Base-by-base conservation (phyloP, 2,797 vertebrate species). In the Anniella stebbinsi region DNA sequence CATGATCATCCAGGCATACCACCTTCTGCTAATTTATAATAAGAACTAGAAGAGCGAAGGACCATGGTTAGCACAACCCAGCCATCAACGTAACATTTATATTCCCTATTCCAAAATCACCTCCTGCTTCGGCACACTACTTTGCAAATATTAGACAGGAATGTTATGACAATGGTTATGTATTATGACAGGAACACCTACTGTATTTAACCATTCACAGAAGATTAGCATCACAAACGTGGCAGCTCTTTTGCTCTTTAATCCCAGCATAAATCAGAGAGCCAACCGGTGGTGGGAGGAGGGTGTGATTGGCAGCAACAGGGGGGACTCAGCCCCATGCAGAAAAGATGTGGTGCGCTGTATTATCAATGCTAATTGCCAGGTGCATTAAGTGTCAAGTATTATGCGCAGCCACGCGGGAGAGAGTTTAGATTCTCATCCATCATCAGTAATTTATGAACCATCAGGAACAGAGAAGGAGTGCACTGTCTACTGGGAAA, bases 291-390 rank as follows among this genome's bases (percentile, higher is more conserved):
- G 41, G 69, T 18, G 4, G 63, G 30, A 66, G 30, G 38, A 23
- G 30, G 80, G 21, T 15, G 1, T 23, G 25, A 10, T 28, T 66
- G 28, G 38, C 2, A 41, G 36, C 28, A 84, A 45, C 41, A 77
- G 81, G 13, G 23, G 60, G 28, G 30, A 33, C 23, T 38, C 45
- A 57, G 72, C 60, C 30, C 45, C 41, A 30, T 51, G 48, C n/a
- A 54, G n/a, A 81, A 86, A 12, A 23, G n/a, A 63, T 21, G 36
- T 48, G 36, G 1, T 66, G 7, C 38, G 54, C 30, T 3, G 11
- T 75, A 90, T 86, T 90, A 75, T 25, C 69, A 66, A 51, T 76
- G 70, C 45, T 82, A 82, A 87, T 86, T 36, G 67, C 54, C 63
- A 86, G 51, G 51, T 86, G 45, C 12, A 38, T 60, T 66, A 80